phyloP scores from a whole-genome alignment of 2,113 vertebrate species.

The Octodon degus region DNA sequence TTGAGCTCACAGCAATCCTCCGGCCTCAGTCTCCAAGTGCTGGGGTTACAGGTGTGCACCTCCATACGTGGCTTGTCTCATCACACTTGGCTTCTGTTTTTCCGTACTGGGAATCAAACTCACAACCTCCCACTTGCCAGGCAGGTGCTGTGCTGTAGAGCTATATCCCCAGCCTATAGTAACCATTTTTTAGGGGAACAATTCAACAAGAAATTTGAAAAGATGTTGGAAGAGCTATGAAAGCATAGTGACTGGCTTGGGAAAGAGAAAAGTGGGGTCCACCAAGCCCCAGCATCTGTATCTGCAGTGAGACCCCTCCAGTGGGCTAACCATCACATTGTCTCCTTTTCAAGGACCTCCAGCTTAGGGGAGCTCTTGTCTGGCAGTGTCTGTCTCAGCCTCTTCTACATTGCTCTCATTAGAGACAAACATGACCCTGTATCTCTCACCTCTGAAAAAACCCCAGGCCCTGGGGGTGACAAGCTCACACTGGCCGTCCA shows the following conservation, averaged over 20 bases:
- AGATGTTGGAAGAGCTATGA: background rate
- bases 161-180: background rate
- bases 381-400: background rate
- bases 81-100: background rate
- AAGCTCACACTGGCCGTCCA: background rate
- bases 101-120: too few species aligned
- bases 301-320: background rate
- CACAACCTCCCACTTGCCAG: too few species aligned
- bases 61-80: background rate
- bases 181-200: background rate
- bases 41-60: background rate
- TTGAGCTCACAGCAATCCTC: background rate
- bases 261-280: background rate
- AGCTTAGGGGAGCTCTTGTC: background rate
- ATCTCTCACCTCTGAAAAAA: background rate
- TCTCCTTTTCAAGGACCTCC: constrained; percentile 18
- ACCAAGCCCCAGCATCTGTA: background rate
- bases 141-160: too few species aligned
- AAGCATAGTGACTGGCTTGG: background rate
- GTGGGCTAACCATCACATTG: background rate
- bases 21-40: background rate
- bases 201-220: background rate
- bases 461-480: background rate
- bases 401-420: background rate
- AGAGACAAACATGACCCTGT: background rate